Percentiles rank a stretch among this genome's conserved stretches.
phyloP scores from a whole-genome alignment of 2,797 vertebrate species.

The Nannoperca obscura region DNA sequence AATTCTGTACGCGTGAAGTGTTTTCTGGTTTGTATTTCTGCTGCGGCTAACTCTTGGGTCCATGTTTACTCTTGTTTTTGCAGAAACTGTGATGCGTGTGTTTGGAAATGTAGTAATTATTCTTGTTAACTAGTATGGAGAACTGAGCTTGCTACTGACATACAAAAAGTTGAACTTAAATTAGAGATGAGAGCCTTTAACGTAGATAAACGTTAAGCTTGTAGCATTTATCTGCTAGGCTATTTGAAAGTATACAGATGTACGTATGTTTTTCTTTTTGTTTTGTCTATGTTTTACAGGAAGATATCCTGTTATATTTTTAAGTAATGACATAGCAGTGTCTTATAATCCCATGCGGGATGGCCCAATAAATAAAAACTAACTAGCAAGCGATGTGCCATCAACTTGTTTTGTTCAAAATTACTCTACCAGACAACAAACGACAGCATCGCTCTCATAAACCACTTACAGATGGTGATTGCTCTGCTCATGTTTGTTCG shows the following conservation, averaged over 20 bases:
- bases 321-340: no score
- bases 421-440: neutral
- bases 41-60: neutral
- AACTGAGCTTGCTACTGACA: neutral
- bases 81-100: conserved; percentile 1
- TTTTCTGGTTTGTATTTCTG: no score
- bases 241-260: neutral
- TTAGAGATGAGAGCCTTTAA: neutral
- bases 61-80: conserved; percentile 7
- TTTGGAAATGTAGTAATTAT: conserved; percentile 9
- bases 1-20: neutral
- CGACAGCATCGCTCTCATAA: neutral
- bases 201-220: neutral
- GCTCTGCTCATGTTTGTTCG: conserved; percentile 1
- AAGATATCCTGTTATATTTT: neutral
- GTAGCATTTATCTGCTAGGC: neutral
- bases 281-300: neutral
- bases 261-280: neutral
- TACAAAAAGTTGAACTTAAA: neutral
- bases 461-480: conserved; percentile 10
- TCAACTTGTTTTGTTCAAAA: neutral
- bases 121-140: conserved; percentile 14
- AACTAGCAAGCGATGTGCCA: neutral
- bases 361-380: neutral
- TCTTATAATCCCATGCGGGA: no score